A percentile compares a stretch with the other conserved stretches of the same genome.
Conservation (phyloP, 2,888 invertebrate species). For the Arctia plantaginis region DNA sequence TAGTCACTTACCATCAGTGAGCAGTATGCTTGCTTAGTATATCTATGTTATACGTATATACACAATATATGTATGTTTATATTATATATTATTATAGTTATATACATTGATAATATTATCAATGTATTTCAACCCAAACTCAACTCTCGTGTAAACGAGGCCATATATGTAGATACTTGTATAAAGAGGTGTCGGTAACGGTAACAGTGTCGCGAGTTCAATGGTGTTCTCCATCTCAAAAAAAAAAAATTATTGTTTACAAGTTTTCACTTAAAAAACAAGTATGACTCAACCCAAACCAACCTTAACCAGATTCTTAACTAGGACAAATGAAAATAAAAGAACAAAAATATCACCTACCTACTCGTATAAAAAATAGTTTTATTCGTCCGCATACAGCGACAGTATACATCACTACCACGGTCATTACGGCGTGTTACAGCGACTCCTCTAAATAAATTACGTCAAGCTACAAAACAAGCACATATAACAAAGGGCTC, state of each 20-base stretch:
- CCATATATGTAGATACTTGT: too few relatives aligned
- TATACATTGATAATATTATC: too few relatives aligned
- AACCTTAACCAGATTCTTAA: neutral
- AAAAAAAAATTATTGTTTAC: too few relatives aligned
- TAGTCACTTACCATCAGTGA: neutral
- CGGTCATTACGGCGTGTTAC: slow-evolving; percentile 34
- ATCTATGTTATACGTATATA: too few relatives aligned
- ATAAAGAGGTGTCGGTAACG: too few relatives aligned
- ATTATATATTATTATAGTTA: too few relatives aligned
- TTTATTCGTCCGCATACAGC: slow-evolving; percentile 6
- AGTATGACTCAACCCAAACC: neutral
- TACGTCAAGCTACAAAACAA: slow-evolving; percentile 57
- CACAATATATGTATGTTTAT: too few relatives aligned
- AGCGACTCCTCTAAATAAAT: slow-evolving; percentile 48
- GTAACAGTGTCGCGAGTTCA: too few relatives aligned
- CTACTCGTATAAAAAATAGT: neutral
- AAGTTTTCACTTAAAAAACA: neutral
- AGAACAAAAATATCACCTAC: neutral
- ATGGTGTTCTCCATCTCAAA: too few relatives aligned
- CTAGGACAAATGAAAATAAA: neutral
- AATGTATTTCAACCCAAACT: too few relatives aligned
- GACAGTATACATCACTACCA: slow-evolving; percentile 16
- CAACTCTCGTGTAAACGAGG: too few relatives aligned
- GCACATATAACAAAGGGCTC: slow-evolving; percentile 53
- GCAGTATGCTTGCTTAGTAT: neutral